Evolutionary conservation across 1,140 invertebrate genomes (phyloP), one percentile per base, ranked within the genome.

Genomic region (Achatina immaculata): DNA sequence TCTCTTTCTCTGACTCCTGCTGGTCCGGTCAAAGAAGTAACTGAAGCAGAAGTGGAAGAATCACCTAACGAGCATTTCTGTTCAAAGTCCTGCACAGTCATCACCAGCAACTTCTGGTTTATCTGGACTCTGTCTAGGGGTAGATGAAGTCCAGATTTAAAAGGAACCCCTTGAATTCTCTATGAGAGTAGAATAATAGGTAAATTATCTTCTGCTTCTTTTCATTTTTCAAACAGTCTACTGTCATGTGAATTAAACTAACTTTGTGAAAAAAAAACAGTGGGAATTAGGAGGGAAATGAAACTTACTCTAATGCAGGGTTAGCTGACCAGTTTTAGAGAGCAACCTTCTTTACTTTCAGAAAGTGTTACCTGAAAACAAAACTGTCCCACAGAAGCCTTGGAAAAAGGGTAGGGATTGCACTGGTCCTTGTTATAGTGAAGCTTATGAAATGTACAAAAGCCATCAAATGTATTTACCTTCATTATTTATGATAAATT

Each of bases 11-110:
- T 62, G 16, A 19, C 58, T 1, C 31, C 31, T 62, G 6, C 28
- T 6, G 58, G 31, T n/a, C n/a, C n/a, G n/a, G n/a, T n/a, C n/a
- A n/a, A n/a, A n/a, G n/a, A n/a, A n/a, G n/a, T n/a, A n/a, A n/a
- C n/a, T n/a, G n/a, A n/a, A n/a, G n/a, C n/a, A 62, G 58, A 62
- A 14, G 16, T 31, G 28, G n/a, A 14, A 16, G 0, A 1, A 11
- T 31, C n/a, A 62, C 31, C 28, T 16, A 6, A 7, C 7, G 68
- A 69, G 7, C 19, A 40, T 69, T 42, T 40, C 6, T 42, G 36
- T 42, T 73, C 71, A 73, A 73, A 73, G 43, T 48, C 71, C 43
- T 51, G 40, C 28, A 73, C 40, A 28, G 71, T 43, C 48, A 48
- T 51, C 48, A 14, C 3, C 28, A 73, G 9, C 40, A 34, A 34